These are phyloP conservation scores for Nothoprocta pentlandii DNA, from an alignment of 2,113 vertebrate genomes.

Conservation along the genomic window DNA sequence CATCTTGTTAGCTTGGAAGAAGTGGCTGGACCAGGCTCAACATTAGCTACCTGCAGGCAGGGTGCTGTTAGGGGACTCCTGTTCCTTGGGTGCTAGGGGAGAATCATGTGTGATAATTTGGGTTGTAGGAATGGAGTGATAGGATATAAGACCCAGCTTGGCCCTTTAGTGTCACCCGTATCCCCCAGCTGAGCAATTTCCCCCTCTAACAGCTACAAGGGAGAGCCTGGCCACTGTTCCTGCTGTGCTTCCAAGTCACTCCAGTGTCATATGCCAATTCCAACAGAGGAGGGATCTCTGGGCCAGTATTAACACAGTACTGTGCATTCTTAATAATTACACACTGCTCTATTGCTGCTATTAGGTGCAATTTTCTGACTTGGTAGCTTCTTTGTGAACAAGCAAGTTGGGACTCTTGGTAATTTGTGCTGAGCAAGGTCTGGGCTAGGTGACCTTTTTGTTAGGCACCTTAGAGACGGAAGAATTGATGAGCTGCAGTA, in stretches of 20 bases:
- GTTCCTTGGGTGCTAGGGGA: background rate
- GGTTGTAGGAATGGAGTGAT: background rate
- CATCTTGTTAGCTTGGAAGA: background rate
- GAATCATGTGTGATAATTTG: background rate
- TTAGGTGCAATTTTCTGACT: background rate
- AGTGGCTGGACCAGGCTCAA: background rate
- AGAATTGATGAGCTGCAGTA: background rate
- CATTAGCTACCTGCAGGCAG: background rate
- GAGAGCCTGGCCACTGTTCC: background rate
- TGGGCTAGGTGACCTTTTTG: background rate
- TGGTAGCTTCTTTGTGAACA: background rate
- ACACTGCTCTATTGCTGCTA: background rate
- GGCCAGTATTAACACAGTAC: background rate
- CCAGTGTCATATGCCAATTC: background rate
- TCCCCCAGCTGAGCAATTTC: background rate
- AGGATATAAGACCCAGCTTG: background rate
- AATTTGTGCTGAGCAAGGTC: background rate
- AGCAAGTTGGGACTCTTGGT: background rate
- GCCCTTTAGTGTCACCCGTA: background rate
- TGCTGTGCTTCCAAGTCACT: background rate
- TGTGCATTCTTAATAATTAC: rapidly evolving
- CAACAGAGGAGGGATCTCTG: background rate
- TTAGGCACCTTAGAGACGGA: background rate
- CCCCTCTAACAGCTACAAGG: background rate
- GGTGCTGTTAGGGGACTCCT: background rate